Base-by-base conservation (phyloP, 2,888 invertebrate genomes). In the Rhingia campestris region DNA sequence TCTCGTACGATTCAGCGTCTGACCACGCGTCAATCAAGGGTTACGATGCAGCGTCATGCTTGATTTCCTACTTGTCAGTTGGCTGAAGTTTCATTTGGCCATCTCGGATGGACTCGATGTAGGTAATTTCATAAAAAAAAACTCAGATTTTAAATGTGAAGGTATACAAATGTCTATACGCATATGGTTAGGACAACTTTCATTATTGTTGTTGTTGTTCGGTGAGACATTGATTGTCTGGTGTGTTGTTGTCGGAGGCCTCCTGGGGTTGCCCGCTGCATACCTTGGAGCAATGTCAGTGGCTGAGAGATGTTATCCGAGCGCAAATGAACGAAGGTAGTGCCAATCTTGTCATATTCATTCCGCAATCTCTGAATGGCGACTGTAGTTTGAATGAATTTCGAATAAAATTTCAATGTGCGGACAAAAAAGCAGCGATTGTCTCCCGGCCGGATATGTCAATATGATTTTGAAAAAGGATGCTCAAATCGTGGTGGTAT, bases 11-110 rank as follows among this genome's bases (percentile, higher is more conserved):
- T 67, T 81, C 56, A 69, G 53, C 56, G 76, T 74, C 74, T 67
- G 47, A 79, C 82, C 86, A 86, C 69, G 79, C 86, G 87, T 87
- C 87, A 87, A 87, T 87, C 87, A 87, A 82, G 76, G 72, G 80
- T 66, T 75, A 84, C 80, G 89, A 88, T 89, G 90, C 89, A 89
- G 88, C 89, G 89, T 90, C 90, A 90, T 89, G 90, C 88, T 88
- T 90, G 88, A 90, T 89, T 90, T 90, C 88, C 88, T 88, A 89
- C 89, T 89, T 90, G 90, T 89, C 89, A 90, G 89, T 88, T 88
- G 66, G 74, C 49, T 84, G 74, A 84, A 66, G 84, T 80, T 84
- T 84, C 74, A 84, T 80, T 84, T 67, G 80, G 80, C 70, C 84
- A 84, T 84, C 84, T 79, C n/a, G 67, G 63, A 54, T 22, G 22